Base-by-base conservation (phyloP, 92 coral and sea anemone genomes). In the Diadumene lineata region DNA sequence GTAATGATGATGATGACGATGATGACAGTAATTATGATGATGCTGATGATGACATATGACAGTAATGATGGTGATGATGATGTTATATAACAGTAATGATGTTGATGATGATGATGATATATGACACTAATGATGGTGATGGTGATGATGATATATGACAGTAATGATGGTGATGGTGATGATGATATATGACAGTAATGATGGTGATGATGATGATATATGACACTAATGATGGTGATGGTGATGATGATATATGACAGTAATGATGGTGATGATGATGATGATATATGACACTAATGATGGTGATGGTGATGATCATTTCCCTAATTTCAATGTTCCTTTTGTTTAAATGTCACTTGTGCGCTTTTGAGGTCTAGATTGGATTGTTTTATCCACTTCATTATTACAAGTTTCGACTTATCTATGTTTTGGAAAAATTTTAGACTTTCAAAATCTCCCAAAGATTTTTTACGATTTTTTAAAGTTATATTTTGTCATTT, bases 251-350 rank as follows among this genome's bases (percentile, higher is more conserved):
- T 32, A 56, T 27, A n/a, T 72, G 34, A 24, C 57, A 24, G 27
- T 73, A 44, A 61, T 50, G 71, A 62, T 53, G 76, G 22, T 73
- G 71, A 23, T 73, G 23, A 73, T 73, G 76, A 43, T 57, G 22
- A 31, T 53, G 30, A 11, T n/a, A n/a, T 6, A 38, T 38, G 48
- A 38, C 13, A 13, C 6, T 38, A 38, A 38, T 38, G 48, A 38
- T 38, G 48, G 13, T 38, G 48, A 38, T 38, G 6, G 13, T 38
- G 48, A 38, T 38, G 13, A n/a, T n/a, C n/a, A n/a, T n/a, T n/a
- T n/a, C n/a, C n/a, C n/a, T n/a, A n/a, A n/a, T n/a, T n/a, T n/a
- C n/a, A n/a, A n/a, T n/a, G n/a, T n/a, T n/a, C n/a, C n/a, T n/a
- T n/a, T n/a, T n/a, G n/a, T n/a, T n/a, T n/a, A n/a, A n/a, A n/a